Conservation (phyloP, 2,113 vertebrate species). For the Oncorhynchus masou region DNA sequence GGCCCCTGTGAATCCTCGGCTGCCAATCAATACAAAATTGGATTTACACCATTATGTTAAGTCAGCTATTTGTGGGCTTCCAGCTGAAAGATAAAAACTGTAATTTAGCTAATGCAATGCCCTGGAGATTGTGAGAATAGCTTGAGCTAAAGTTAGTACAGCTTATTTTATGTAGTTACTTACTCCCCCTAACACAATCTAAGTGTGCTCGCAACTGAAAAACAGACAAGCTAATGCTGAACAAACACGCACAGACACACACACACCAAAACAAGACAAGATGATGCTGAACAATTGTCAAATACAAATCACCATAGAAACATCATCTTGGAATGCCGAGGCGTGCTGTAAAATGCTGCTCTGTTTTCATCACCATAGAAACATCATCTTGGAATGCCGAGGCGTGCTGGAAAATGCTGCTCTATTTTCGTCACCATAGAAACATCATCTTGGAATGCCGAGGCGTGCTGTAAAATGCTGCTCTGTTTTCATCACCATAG, state of each 20-base stretch:
- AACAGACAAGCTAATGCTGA: constrained; percentile 1
- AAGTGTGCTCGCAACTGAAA: too few species aligned
- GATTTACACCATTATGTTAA: constrained; percentile 65
- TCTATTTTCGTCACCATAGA: constrained; percentile 24
- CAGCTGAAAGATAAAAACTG: constrained; percentile 64
- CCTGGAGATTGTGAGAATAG: constrained; percentile 9
- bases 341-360: constrained; percentile 23
- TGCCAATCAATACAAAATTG: constrained; percentile 70
- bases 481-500: too few species aligned
- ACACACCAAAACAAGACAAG: constrained; percentile 17
- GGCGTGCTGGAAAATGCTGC: constrained; percentile 21
- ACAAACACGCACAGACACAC: background rate
- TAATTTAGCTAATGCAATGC: constrained; percentile 65
- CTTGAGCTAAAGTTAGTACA: constrained; percentile 15
- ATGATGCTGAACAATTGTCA: constrained; percentile 15
- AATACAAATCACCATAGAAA: constrained; percentile 51
- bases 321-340: constrained; percentile 23
- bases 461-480: too few species aligned
- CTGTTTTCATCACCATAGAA: constrained; percentile 23
- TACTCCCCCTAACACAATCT: too few species aligned
- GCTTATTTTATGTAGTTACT: background rate
- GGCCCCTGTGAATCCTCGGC: constrained; percentile 38
- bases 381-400: background rate
- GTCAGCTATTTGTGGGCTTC: constrained; percentile 65
- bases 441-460: too few species aligned